Percentiles rank a stretch among this genome's conserved stretches.
Evolutionary conservation across 2,113 vertebrate genomes (phyloP).

Genomic region (Odontophorus gujanensis): DNA sequence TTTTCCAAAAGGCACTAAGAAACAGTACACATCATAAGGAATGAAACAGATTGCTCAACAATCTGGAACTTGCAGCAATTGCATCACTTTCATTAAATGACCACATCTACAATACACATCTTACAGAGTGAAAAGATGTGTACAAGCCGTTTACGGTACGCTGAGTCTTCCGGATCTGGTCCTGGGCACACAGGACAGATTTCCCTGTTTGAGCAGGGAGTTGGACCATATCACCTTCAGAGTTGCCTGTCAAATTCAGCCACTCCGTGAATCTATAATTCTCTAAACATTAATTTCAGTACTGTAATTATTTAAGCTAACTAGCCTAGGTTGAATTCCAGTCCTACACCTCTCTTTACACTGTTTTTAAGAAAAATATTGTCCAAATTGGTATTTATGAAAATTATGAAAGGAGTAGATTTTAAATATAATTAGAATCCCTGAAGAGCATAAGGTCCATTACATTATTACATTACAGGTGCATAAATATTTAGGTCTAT

Average conservation of each 20-base stretch:
- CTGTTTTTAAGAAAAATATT: background rate
- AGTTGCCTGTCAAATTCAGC: background rate
- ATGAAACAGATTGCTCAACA: background rate
- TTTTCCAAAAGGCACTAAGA: background rate
- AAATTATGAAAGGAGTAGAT: background rate
- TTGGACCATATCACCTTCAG: background rate
- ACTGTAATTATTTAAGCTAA: background rate
- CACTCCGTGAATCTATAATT: too few species aligned
- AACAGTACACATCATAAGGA: background rate
- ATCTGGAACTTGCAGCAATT: background rate
- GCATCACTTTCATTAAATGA: background rate
- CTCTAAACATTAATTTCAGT: too few species aligned
- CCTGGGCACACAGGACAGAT: too few species aligned
- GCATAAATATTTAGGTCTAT: background rate
- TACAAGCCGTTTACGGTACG: background rate
- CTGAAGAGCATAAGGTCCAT: background rate
- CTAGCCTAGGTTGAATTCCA: background rate
- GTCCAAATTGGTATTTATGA: background rate
- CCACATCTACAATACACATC: background rate
- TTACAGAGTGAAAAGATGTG: background rate
- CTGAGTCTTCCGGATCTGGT: background rate
- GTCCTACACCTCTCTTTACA: background rate
- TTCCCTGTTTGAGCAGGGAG: background rate
- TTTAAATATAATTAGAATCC: background rate
- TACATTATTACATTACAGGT: background rate